Base-by-base conservation (phyloP, 2,888 invertebrate species). In the Ceraclea dissimilis region DNA sequence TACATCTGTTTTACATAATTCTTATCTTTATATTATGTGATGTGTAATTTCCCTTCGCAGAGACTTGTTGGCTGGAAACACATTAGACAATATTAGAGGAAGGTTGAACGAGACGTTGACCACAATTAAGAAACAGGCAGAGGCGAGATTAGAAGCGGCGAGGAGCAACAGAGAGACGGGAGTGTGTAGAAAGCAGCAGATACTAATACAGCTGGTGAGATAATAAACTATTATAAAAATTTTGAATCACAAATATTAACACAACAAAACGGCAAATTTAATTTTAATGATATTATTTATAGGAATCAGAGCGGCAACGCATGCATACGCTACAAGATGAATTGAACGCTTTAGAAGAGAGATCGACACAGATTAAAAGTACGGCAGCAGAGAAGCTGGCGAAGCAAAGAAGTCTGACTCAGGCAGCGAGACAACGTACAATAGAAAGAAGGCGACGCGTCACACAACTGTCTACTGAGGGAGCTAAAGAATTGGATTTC, bases 231-330 rank as follows among this genome's bases (percentile, higher is more conserved):
- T 43, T 43, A 43, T 17, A n/a, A n/a, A n/a, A n/a, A n/a, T n/a
- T n/a, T n/a, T n/a, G n/a, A n/a, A n/a, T n/a, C n/a, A n/a, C n/a
- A n/a, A n/a, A n/a, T n/a, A n/a, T n/a, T n/a, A n/a, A n/a, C n/a
- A n/a, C n/a, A n/a, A n/a, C n/a, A n/a, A n/a, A n/a, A n/a, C n/a
- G n/a, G n/a, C n/a, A n/a, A 26, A 26, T 26, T 4, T 26, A 26
- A 26, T 26, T 10, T n/a, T n/a, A n/a, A 26, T 26, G 26, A 26
- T 26, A 26, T 6, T 26, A 10, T 26, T 26, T 26, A n/a, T 26
- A 57, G 57, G 57, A 57, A 47, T 57, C 57, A n/a, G 57, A 57
- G 16, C 21, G 51, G 31, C 50, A 57, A 20, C 31, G 50, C 20
- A 8, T 53, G 19, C 33, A 50, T 16, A 22, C 34, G n/a, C 16